Conservation (phyloP, 2,888 invertebrate species). For the Oxyscelio sp. region DNA sequence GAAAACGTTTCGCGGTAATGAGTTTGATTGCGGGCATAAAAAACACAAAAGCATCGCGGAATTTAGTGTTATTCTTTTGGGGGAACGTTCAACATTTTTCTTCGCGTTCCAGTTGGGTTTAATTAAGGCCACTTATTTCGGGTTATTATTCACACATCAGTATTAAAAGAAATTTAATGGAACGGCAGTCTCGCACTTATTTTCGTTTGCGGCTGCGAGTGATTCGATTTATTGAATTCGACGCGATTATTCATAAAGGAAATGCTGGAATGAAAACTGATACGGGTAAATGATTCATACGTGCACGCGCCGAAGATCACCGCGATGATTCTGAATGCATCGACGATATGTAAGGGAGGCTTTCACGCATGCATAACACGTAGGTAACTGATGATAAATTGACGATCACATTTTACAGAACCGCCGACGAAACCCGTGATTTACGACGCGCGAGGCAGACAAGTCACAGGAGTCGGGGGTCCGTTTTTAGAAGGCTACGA, state of each 20-base stretch:
- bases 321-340: too few relatives aligned
- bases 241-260: too few relatives aligned
- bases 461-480: constrained; percentile 93
- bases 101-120: background rate
- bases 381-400: constrained; percentile 72
- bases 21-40: constrained; percentile 19
- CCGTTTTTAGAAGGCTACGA: constrained; percentile 96
- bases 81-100: constrained; percentile 12
- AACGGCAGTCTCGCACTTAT: too few relatives aligned
- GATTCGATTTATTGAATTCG: too few relatives aligned
- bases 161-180: too few relatives aligned
- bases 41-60: background rate
- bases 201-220: too few relatives aligned
- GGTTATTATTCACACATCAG: constrained; percentile 20
- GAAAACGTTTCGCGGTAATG: constrained; percentile 15
- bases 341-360: too few relatives aligned
- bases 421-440: constrained; percentile 94
- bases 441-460: constrained; percentile 94
- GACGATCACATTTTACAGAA: constrained; percentile 90
- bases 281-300: too few relatives aligned
- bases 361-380: constrained; percentile 65
- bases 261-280: too few relatives aligned
- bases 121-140: background rate
- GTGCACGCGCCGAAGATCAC: too few relatives aligned
- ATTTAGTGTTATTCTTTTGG: constrained; percentile 3